Conservation (phyloP, 2,797 vertebrate genomes). For the Heterohyrax brucei region DNA sequence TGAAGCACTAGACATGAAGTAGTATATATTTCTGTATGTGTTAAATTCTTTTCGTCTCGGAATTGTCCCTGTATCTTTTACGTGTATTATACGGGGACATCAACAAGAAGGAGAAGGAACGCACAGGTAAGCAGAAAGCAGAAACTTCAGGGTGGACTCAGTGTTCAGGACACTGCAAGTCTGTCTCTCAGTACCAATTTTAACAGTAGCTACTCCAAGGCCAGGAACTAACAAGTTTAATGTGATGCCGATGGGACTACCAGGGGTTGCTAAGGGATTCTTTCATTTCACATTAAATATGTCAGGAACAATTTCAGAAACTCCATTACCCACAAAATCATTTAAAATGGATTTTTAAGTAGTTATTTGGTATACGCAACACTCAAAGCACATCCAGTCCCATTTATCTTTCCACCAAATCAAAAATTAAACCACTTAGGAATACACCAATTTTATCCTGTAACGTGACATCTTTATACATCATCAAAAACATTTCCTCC, state of each 20-base stretch:
- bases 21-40: background rate
- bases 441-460: background rate
- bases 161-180: background rate
- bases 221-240: background rate
- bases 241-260: accelerated
- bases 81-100: background rate
- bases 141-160: background rate
- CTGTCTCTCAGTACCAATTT: too few relatives aligned
- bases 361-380: background rate
- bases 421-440: background rate
- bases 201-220: background rate
- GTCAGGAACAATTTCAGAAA: background rate
- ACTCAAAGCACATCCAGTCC: background rate
- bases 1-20: background rate
- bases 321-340: background rate
- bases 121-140: background rate
- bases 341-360: background rate
- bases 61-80: background rate
- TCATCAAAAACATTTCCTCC: too few relatives aligned
- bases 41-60: background rate
- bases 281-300: background rate
- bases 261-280: background rate
- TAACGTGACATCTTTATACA: background rate
- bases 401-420: background rate
- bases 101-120: slow-evolving; percentile 1